Base-by-base conservation (phyloP, 1,140 invertebrate genomes). In the Diorhabda sublineata region DNA sequence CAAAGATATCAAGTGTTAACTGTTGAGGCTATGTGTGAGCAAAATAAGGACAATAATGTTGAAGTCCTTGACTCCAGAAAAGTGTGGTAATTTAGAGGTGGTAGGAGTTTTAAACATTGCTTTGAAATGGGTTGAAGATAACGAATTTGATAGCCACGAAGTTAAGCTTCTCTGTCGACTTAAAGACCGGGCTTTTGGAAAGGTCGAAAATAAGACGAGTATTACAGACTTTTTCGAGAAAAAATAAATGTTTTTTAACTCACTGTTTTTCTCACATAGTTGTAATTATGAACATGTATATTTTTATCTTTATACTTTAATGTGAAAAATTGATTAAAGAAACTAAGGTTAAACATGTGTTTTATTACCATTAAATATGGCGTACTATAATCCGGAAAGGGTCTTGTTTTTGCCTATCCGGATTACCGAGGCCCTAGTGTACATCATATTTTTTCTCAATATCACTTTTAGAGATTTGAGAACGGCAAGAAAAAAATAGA, bases 1-100 rank as follows among this genome's bases (percentile, higher is more conserved):
- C 52, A 65, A 52, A 65, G 63, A 65, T 57, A 65, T 65, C 45
- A 65, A 2, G 64, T 65, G 64, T 65, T 56, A 65, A 65, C 45
- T 66, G 65, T n/a, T 65, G 64, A 62, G 3, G n/a, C 8, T 56
- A 45, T 45, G 44, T 45, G 45, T 56, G 64, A 65, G 64, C 61
- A 62, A 52, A 42, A 62, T 62, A 42, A 41, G 61, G 11, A 42
- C 8, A 62, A 60, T 60, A 60, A n/a, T 6, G 45, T 52, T 52
- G 45, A 52, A 52, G 8, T 52, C 8, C 45, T 52, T 9, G 1
- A 5, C 45, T 9, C 45, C 45, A 9, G 8, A 52, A 52, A 52
- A 52, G 45, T 52, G 26, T 52, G 45, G 45, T 52, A 52, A 9
- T 52, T 52, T 9, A 52, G 45, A 6, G 45, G 45, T 2, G 2